phyloP scores from a whole-genome alignment of 2,113 vertebrate species.

The Myiopsitta monachus region DNA sequence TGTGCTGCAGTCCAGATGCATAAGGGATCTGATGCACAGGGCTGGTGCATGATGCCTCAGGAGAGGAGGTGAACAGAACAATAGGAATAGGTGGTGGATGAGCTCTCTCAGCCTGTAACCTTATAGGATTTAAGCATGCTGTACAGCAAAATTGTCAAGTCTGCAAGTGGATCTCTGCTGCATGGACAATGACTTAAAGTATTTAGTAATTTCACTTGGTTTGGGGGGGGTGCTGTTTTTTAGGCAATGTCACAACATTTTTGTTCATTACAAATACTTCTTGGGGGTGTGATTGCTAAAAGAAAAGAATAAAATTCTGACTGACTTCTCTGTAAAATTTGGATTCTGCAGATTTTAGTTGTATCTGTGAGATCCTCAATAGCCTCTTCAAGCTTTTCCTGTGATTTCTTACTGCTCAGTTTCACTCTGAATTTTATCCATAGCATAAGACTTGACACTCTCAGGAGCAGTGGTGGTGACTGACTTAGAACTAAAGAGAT shows the following conservation, averaged over 20 bases:
- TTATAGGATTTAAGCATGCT: neutral
- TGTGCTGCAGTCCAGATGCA: neutral
- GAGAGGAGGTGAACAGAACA: neutral
- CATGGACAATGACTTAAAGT: neutral
- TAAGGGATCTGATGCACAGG: neutral
- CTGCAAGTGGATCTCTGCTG: neutral
- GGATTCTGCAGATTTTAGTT: neutral
- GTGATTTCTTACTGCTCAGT: neutral
- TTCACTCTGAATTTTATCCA: neutral
- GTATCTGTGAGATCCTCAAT: neutral
- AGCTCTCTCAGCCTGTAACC: neutral
- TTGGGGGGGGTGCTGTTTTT: neutral
- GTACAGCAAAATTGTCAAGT: neutral
- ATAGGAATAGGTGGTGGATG: neutral
- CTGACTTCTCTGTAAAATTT: neutral
- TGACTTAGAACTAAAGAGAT: neutral
- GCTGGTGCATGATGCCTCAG: fast-evolving
- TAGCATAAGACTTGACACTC: neutral
- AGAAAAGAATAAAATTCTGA: neutral
- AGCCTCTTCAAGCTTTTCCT: neutral
- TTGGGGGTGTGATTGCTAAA: neutral
- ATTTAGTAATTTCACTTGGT: neutral
- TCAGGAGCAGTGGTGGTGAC: neutral
- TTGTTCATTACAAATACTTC: neutral
- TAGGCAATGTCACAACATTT: fast-evolving